A percentile compares a stretch with the other conserved stretches of the same genome.
These are phyloP conservation scores for Poeciliopsis gracilis DNA, from an alignment of 2,797 vertebrate genomes.

Conservation along the genomic window DNA sequence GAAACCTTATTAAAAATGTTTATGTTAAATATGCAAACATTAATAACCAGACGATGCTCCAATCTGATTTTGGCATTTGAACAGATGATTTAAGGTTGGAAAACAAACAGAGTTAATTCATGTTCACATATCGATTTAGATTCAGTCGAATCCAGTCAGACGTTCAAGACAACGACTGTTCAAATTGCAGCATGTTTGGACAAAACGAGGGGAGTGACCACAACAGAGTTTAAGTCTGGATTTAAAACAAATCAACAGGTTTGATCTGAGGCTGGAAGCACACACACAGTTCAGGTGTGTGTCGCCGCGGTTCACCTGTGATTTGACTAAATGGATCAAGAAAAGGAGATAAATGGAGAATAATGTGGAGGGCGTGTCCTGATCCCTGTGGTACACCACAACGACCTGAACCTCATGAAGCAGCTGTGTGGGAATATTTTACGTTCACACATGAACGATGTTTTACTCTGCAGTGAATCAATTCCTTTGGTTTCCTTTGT, in stretches of 20 bases:
- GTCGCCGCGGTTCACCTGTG: not conserved
- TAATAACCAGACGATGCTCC: too few species aligned
- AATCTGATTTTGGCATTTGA: not conserved
- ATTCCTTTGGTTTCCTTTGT: not conserved
- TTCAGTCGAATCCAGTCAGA: not conserved
- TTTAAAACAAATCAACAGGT: not conserved
- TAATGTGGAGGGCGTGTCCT: not conserved
- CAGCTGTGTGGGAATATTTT: not conserved
- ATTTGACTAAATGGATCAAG: not conserved
- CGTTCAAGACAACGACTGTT: too few species aligned
- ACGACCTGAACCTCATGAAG: too few species aligned
- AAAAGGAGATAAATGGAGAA: not conserved
- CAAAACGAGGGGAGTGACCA: not conserved
- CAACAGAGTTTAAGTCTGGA: not conserved
- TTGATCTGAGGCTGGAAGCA: not conserved
- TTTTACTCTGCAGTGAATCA: not conserved
- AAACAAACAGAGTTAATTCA: not conserved
- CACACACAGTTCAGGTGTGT: not conserved
- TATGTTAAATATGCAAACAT: too few species aligned
- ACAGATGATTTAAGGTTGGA: not conserved
- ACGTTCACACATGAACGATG: not conserved
- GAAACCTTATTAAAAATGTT: too few species aligned
- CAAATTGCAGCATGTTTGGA: not conserved
- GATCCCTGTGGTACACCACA: not conserved
- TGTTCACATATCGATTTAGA: not conserved